These are phyloP conservation scores for Cataglyphis altisquamis DNA, from an alignment of 2,888 invertebrate genomes.

Conservation along the genomic window DNA sequence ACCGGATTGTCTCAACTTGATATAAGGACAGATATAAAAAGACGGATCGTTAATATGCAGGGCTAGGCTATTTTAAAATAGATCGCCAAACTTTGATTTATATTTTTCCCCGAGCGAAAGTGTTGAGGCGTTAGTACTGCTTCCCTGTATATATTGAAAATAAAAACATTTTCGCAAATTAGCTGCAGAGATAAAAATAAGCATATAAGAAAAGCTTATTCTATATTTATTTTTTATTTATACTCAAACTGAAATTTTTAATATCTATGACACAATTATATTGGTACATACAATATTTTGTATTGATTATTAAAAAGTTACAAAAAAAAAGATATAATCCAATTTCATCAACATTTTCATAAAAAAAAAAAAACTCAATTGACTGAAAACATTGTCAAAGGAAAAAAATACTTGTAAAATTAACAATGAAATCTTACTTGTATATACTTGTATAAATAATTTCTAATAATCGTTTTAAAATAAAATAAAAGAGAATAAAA, in stretches of 20 bases:
- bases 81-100: background rate
- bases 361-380: background rate
- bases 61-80: constrained; percentile 21
- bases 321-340: background rate
- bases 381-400: background rate
- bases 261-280: background rate
- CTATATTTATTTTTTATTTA: background rate
- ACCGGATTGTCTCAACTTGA: constrained; percentile 14
- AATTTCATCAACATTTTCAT: background rate
- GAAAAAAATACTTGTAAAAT: background rate
- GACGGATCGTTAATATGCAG: constrained; percentile 1
- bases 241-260: constrained; percentile 18
- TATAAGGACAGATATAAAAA: constrained; percentile 13
- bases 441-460: background rate
- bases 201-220: background rate
- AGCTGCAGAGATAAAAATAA: background rate
- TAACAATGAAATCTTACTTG: background rate
- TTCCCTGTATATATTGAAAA: background rate
- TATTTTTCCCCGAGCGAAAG: background rate
- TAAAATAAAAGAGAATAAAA: background rate
- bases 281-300: background rate
- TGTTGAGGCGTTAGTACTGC: background rate
- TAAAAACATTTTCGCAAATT: constrained; percentile 6
- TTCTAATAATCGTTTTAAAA: background rate
- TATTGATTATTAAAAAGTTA: constrained; percentile 3